phyloP scores from a whole-genome alignment of 2,113 vertebrate genomes.

The Bubo scandiacus region DNA sequence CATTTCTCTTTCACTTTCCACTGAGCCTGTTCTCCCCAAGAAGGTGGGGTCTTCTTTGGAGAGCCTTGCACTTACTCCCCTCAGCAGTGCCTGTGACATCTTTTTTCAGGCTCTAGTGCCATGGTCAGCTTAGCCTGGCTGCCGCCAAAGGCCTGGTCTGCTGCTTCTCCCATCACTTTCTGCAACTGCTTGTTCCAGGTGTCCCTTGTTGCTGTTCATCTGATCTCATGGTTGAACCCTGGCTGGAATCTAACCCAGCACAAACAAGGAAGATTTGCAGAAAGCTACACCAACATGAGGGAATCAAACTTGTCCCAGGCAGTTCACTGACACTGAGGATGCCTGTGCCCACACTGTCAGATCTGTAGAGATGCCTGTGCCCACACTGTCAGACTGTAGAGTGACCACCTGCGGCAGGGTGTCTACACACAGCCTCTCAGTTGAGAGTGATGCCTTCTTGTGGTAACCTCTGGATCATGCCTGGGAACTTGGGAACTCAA shows the following conservation, averaged over 20 bases:
- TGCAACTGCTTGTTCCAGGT: background rate
- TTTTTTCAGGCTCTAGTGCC: background rate
- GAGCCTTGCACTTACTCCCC: background rate
- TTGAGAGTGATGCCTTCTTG: background rate
- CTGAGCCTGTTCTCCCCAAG: background rate
- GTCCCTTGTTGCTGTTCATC: background rate
- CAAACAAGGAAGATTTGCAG: background rate
- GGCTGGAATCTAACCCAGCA: background rate
- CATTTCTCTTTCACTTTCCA: background rate
- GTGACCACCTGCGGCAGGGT: background rate
- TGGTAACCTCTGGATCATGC: background rate
- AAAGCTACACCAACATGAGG: background rate
- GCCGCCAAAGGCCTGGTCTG: background rate
- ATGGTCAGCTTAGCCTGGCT: background rate
- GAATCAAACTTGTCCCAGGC: background rate
- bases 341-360: background rate
- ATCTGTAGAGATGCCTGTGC: background rate
- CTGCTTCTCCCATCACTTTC: background rate
- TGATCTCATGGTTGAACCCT: background rate
- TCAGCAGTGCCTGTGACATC: background rate
- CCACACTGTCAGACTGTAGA: background rate
- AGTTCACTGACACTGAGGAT: background rate
- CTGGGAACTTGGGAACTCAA: fast-evolving
- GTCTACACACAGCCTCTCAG: fast-evolving
- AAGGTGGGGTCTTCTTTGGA: background rate